phyloP scores from a whole-genome alignment of 2,888 invertebrate species.

The Yponomeuta malinellus region DNA sequence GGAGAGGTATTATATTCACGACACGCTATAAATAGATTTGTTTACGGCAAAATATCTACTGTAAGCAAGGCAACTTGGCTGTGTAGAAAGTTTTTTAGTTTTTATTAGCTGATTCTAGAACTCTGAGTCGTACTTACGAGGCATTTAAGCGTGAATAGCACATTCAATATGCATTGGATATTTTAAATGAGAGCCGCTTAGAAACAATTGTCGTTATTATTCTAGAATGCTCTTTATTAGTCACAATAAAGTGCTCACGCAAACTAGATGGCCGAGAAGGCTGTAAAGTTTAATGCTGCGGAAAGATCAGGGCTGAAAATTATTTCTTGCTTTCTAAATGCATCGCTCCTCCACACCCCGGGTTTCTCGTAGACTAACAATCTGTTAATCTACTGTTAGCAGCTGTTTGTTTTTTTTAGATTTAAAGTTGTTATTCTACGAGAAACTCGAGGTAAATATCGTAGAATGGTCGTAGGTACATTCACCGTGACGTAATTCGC shows the following conservation, averaged over 20 bases:
- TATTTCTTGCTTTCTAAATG: background rate
- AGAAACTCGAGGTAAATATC: background rate
- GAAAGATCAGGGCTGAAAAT: background rate
- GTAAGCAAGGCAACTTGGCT: background rate
- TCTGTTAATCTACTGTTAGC: too few species aligned
- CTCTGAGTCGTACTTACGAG: background rate
- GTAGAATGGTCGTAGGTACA: background rate
- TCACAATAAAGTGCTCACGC: background rate
- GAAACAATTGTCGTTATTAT: background rate
- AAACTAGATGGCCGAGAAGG: background rate
- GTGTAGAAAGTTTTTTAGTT: background rate
- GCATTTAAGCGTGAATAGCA: background rate
- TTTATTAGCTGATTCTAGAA: background rate
- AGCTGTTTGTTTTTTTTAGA: too few species aligned
- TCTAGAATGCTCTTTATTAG: background rate
- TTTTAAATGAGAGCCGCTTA: background rate
- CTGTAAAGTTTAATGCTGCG: background rate
- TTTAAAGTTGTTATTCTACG: too few species aligned
- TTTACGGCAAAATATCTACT: background rate
- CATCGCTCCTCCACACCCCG: background rate
- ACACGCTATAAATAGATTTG: slow-evolving; percentile 6
- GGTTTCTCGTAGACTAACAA: too few species aligned
- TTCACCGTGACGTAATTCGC: background rate
- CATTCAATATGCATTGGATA: background rate
- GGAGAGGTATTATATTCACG: slow-evolving; percentile 7